These are phyloP conservation scores for Notamacropus eugenii DNA, from an alignment of 2,797 vertebrate species.

Conservation along the genomic window DNA sequence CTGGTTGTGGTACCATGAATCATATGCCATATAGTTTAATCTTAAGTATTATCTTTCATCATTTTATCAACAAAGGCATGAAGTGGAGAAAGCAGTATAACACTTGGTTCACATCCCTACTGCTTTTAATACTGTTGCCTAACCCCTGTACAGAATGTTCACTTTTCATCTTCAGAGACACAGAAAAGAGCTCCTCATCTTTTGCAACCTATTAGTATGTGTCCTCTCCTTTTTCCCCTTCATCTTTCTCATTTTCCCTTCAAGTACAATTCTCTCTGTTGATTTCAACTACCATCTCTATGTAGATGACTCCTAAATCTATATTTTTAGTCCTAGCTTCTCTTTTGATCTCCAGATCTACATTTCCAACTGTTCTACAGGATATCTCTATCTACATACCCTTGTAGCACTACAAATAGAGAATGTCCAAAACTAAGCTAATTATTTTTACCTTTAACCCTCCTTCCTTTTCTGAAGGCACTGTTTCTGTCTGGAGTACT, in stretches of 20 bases:
- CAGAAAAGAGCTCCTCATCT: neutral
- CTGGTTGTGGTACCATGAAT: neutral
- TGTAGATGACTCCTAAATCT: neutral
- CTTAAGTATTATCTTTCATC: neutral
- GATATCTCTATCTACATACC: neutral
- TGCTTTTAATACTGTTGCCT: neutral
- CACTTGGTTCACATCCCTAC: neutral
- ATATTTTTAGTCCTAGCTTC: neutral
- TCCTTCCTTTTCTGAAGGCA: neutral
- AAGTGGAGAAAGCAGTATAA: neutral
- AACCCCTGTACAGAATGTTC: neutral
- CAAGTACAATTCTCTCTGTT: neutral
- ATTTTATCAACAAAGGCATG: neutral
- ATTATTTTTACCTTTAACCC: neutral
- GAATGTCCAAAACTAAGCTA: neutral
- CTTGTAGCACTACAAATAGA: neutral
- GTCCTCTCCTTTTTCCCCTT: neutral
- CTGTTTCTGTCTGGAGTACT: neutral
- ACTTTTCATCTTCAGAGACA: neutral
- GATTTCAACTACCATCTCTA: neutral
- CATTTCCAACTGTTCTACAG: neutral
- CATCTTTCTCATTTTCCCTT: neutral
- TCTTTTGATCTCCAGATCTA: neutral
- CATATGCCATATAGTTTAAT: neutral
- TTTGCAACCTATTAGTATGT: neutral